Base-by-base conservation (phyloP, 1,140 invertebrate species). In the Brachionus asplanchnoidis region DNA sequence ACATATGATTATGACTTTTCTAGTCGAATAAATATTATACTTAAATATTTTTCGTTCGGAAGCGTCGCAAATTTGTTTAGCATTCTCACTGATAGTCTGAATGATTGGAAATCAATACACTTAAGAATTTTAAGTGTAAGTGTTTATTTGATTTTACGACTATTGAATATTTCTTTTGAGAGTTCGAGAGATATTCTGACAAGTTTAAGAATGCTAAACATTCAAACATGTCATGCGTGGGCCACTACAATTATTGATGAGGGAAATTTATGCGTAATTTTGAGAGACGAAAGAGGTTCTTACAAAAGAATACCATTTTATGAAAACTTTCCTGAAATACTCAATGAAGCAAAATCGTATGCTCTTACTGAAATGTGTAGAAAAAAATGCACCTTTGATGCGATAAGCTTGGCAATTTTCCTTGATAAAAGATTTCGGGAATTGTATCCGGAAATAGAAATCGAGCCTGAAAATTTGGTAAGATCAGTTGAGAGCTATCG, bases 121-220 rank as follows among this genome's bases (percentile, higher is more conserved):
- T 56, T 56, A 56, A 56, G 53, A 56, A 56, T 56, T 56, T 56
- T 56, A 56, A 56, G 53, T 56, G 53, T 56, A 56, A 56, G 53
- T 42, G 40, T 42, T 42, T 42, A 42, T 60, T 60, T 11, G 11
- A 23, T 66, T 23, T 23, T 66, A 20, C 65, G 23, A 66, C 6
- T 17, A n/a, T 60, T 60, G 53, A 17, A 17, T 60, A 60, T 60
- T 60, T 60, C 53, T 42, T 42, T n/a, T 26, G 70, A 82, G 70
- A 42, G 82, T 84, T 23, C 82, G 82, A 83, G 82, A 23, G 70
- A 42, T 23, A 40, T 73, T 84, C 75, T 28, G 82, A 83, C 23
- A 83, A 73, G 78, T 36, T 28, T 20, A 42, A 73, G 40, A 40
- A 42, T 26, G 42, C 20, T 20, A 40, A 82, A 73, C 17, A 73